Base-by-base conservation (phyloP, 2,113 vertebrate species). In the Megaceryle torquata region DNA sequence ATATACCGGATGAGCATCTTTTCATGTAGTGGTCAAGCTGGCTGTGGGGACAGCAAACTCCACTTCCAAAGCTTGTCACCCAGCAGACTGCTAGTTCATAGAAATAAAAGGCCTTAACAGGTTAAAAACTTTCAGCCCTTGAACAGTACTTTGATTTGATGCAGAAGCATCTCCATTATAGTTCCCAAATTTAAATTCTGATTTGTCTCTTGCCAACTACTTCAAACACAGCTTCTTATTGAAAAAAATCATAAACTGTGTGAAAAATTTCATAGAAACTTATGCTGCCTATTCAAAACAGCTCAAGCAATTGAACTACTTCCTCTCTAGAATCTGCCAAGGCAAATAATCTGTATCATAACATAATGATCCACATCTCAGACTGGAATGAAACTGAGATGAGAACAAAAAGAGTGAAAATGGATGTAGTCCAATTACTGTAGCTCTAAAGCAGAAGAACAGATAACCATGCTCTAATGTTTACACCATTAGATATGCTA, bases 281-380 rank as follows among this genome's bases (percentile, higher is more conserved):
- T 51, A 48, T 29, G 14, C 20, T 56, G 64, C 33, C 74, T 75
- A 48, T 71, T 88, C 78, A 82, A 89, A 95, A 20, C 44, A 79
- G 75, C 57, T 79, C 86, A 60, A 72, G n/a, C 72, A 93, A 86
- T 60, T 86, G 81, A 92, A 83, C 72, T 77, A 39, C 79, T 95
- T 88, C 92, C 64, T 93, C 63, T 57, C 33, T 39, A 26, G 67
- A 63, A 86, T 67, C 46, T 86, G 75, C 68, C 85, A 93, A 91
- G 75, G 65, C 51, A 95, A 92, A 93, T 39, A 93, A 78, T 67
- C 64, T 81, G 76, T 37, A 33, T 87, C 41, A 25, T 15, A 53
- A 65, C 26, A 71, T 85, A 94, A 88, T 35, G 82, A 94, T 75
- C 57, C 86, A 84, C 60, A 84, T 91, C 86, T 96, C 69, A 39